These are phyloP conservation scores for Malthinus seriepunctatus DNA, from an alignment of 2,888 invertebrate genomes.

Conservation along the genomic window DNA sequence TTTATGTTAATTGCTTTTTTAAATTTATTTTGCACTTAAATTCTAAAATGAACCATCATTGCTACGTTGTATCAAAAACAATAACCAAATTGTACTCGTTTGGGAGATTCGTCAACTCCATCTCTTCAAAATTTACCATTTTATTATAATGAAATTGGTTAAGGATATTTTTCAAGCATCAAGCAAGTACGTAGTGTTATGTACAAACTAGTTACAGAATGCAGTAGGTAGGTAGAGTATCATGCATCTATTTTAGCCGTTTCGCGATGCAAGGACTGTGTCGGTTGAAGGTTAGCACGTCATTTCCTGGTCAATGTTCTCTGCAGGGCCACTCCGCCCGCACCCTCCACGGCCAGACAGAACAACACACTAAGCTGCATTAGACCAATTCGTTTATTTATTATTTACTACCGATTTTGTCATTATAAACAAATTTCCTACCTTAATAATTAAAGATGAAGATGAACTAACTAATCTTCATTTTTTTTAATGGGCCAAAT, in stretches of 20 bases:
- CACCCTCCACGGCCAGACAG: slow-evolving; percentile 30
- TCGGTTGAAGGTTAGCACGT: slow-evolving; percentile 37
- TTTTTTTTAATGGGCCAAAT: too few relatives aligned
- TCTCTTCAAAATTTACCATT: too few relatives aligned
- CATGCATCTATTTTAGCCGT: slow-evolving; percentile 31
- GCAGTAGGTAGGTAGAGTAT: slow-evolving; percentile 21
- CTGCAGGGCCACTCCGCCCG: slow-evolving; percentile 32
- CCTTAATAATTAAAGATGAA: too few relatives aligned
- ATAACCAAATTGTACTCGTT: too few relatives aligned
- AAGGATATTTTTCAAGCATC: too few relatives aligned
- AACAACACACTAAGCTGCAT: slow-evolving; percentile 26
- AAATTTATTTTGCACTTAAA: slow-evolving; percentile 15
- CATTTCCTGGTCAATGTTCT: slow-evolving; percentile 47
- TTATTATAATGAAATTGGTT: too few relatives aligned
- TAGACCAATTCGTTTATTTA: slow-evolving; percentile 30
- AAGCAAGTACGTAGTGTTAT: not conserved
- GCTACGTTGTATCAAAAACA: not conserved
- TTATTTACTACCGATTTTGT: slow-evolving; percentile 11
- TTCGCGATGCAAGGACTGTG: slow-evolving; percentile 35
- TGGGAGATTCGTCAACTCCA: too few relatives aligned
- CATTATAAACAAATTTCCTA: not conserved
- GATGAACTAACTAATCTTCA: too few relatives aligned
- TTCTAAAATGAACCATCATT: not conserved
- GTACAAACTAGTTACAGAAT: slow-evolving; percentile 28
- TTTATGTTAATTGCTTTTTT: slow-evolving; percentile 8